Evolutionary conservation across 37 sponge, comb jelly and placozoan genomes (phyloP).

Genomic region (Beroe forskalii): DNA sequence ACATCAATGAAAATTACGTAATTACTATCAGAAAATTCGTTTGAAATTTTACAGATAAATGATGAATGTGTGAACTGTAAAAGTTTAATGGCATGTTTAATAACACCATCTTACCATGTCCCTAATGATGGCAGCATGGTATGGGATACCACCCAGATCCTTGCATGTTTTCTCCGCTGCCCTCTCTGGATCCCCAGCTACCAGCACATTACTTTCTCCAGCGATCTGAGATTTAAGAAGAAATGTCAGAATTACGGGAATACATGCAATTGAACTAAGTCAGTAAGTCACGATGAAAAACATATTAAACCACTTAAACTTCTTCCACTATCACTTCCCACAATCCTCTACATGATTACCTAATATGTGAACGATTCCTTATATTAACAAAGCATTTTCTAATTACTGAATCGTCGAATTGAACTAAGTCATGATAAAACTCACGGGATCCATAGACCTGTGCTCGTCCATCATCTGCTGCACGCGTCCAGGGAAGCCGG

Average conservation of each 20-base stretch:
- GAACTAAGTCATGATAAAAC: too few species aligned
- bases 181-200: constrained; percentile 89
- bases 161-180: constrained; percentile 65
- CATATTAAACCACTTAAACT: too few species aligned
- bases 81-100: too few species aligned
- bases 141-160: constrained; percentile 74
- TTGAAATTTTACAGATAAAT: too few species aligned
- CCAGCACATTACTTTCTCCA: constrained; percentile 75
- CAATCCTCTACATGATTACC: too few species aligned
- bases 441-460: constrained; percentile 78
- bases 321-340: too few species aligned
- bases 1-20: too few species aligned
- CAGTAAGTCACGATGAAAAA: constrained; percentile 10
- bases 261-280: not conserved
- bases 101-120: constrained; percentile 85
- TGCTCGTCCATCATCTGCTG: constrained; percentile 74
- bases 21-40: too few species aligned
- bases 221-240: constrained; percentile 68
- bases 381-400: too few species aligned
- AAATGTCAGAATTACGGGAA: not conserved
- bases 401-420: too few species aligned
- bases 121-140: constrained; percentile 73
- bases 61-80: too few species aligned
- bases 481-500: constrained; percentile 74
- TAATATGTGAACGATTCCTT: too few species aligned